These are phyloP conservation scores for Taurulus bubalis DNA, from an alignment of 2,113 vertebrate species.

Conservation along the genomic window DNA sequence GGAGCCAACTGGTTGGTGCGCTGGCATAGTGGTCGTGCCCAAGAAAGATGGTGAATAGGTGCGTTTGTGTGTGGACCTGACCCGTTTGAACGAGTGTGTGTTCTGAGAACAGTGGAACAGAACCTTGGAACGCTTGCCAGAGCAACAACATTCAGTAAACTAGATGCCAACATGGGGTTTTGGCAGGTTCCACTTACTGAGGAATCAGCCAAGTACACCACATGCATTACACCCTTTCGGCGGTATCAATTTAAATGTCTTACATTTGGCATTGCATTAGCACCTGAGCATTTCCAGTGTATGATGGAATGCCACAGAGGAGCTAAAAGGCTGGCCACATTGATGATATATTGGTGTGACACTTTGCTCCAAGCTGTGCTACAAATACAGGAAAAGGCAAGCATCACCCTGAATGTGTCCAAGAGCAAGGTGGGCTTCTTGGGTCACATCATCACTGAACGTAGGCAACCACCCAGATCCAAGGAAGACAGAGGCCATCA, in stretches of 20 bases:
- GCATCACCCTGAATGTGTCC: constrained; percentile 28
- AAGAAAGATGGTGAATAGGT: background rate
- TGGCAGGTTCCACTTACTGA: constrained; percentile 43
- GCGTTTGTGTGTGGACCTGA: constrained; percentile 45
- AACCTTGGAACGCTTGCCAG: constrained; percentile 5
- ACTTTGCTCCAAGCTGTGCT: constrained; percentile 35
- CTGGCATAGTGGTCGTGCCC: constrained; percentile 1
- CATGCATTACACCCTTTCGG: constrained; percentile 46
- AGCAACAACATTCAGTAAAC: constrained; percentile 27
- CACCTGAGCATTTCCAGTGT: constrained; percentile 48
- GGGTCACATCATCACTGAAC: constrained; percentile 15
- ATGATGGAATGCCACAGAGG: constrained; percentile 33
- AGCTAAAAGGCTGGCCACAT: constrained; percentile 31
- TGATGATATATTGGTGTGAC: constrained; percentile 42
- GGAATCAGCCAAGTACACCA: constrained; percentile 28
- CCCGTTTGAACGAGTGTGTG: constrained; percentile 26
- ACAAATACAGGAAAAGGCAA: constrained; percentile 15
- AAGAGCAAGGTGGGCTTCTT: constrained; percentile 16
- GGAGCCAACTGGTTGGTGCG: constrained; percentile 34
- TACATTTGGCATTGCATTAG: constrained; percentile 6
- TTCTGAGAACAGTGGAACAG: constrained; percentile 34
- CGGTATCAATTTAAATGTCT: constrained; percentile 20
- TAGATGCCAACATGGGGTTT: constrained; percentile 50
- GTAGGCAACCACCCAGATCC: constrained; percentile 22
- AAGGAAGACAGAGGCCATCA: constrained; percentile 24